Base-by-base conservation (phyloP, 2,797 vertebrate genomes). In the Eidolon dupreanum region DNA sequence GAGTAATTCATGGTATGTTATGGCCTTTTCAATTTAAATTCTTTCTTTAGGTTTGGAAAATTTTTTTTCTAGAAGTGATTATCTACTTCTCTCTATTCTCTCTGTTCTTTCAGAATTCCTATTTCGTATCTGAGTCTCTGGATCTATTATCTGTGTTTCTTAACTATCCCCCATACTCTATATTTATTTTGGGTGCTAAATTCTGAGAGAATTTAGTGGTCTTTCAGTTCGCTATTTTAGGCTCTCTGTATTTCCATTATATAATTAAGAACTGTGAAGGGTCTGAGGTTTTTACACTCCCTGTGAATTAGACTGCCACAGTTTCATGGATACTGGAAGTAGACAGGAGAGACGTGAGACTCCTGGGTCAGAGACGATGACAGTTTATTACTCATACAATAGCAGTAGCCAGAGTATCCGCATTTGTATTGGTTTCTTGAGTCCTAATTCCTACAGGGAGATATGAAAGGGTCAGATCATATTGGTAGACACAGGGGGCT, bases 1-100 rank as follows among this genome's bases (percentile, higher is more conserved):
- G 16, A 51, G 49, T 49, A 19, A 88, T 74, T 87, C 55, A 75
- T 24, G 73, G 87, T 26, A 77, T 51, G 24, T 22, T 79, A 36
- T 10, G 36, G 77, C 41, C 17, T 74, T 91, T 81, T 94, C 70
- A 33, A 81, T 84, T 49, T 71, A 95, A 81, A 36, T 83, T 83
- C 20, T 79, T 71, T 51, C 19, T 36, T 86, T 79, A 73, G 78
- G 8, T 49, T 73, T 78, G 4, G 20, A 6, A 20, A 85, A n/a
- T 38, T n/a, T 10, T 88, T 88, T 83, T 90, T 81, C 43, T 55
- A 12, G 49, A 49, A 49, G 82, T 87, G 9, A 43, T 75, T 70
- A 86, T 36, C 38, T 33, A 10, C 20, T 81, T 92, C n/a, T 86
- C 31, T 87, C 16, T 83, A 38, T 78, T 87, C 43, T 86, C 41